Evolutionary conservation across 2,113 vertebrate genomes (phyloP).

Genomic region (Montifringilla adamsi): DNA sequence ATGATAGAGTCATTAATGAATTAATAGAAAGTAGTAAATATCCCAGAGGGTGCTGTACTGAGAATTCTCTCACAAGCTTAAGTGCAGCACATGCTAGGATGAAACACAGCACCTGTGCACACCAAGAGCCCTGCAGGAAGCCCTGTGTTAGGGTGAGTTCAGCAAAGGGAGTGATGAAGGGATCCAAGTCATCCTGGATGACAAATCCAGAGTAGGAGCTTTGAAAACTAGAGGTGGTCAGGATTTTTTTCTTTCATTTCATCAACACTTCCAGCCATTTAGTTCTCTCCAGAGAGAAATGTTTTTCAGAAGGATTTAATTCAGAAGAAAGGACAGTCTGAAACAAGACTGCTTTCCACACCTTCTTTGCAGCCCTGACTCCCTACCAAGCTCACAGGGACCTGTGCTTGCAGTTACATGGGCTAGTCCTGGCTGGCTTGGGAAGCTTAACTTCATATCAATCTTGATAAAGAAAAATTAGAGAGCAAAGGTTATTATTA

Average conservation of each 20-base stretch:
- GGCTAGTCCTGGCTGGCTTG: not conserved
- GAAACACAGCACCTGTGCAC: not conserved
- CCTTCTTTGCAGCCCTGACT: not conserved
- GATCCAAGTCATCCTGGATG: not conserved
- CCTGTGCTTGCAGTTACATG: accelerated
- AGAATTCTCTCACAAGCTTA: not conserved
- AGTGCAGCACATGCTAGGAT: not conserved
- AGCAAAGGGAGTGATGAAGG: not conserved
- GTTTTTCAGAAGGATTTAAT: not conserved
- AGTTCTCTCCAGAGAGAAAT: not conserved
- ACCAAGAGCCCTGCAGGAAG: not conserved
- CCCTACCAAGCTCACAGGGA: not conserved
- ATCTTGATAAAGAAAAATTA: not conserved
- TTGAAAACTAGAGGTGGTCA: not conserved
- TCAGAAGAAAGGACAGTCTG: not conserved
- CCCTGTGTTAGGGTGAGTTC: not conserved
- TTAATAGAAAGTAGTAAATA: not conserved
- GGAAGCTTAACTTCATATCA: not conserved
- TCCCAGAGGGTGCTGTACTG: not conserved
- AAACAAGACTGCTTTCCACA: not conserved
- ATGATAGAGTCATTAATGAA: not conserved
- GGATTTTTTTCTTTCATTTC: not conserved
- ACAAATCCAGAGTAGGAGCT: not conserved
- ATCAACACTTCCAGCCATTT: not conserved
- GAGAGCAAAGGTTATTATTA: not conserved